These are phyloP conservation scores for Aleiodes sp. DNA, from an alignment of 1,140 invertebrate species.

Conservation along the genomic window DNA sequence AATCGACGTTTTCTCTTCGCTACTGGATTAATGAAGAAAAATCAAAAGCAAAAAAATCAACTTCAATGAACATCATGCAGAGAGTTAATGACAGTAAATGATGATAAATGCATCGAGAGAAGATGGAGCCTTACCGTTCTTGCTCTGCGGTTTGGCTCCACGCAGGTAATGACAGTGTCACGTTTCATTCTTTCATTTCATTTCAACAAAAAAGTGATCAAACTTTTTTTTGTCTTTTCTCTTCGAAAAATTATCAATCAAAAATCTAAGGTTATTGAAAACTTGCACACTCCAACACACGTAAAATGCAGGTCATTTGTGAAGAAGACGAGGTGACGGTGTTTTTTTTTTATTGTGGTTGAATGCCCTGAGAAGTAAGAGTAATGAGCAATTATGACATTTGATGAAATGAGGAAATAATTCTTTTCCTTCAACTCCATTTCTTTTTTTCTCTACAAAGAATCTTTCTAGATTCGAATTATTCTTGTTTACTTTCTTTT, in stretches of 20 bases:
- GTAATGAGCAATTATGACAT: not conserved
- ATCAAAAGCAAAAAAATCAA: no score
- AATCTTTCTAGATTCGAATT: no score
- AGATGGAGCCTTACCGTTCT: slow-evolving; percentile 57
- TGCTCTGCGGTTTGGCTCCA: slow-evolving; percentile 62
- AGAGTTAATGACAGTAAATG: slow-evolving; percentile 17
- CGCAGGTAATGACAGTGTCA: slow-evolving; percentile 63
- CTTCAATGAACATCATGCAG: no score
- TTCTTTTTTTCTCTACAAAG: no score
- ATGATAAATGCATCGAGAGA: not conserved
- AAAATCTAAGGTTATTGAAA: slow-evolving; percentile 33
- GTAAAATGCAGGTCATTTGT: slow-evolving; percentile 45
- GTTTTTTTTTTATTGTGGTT: slow-evolving; percentile 1
- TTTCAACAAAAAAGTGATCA: slow-evolving; percentile 56
- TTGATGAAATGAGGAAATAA: not conserved
- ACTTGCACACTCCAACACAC: slow-evolving; percentile 46
- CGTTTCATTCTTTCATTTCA: slow-evolving; percentile 66
- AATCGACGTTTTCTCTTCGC: no score
- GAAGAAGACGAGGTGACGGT: slow-evolving; percentile 36
- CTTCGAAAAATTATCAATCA: slow-evolving; percentile 28
- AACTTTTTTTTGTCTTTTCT: not conserved
- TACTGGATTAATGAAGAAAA: not conserved
- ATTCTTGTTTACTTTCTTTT: no score
- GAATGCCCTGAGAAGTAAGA: slow-evolving; percentile 6
- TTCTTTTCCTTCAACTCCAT: no score